A percentile compares a stretch with the other conserved stretches of the same genome.
phyloP scores from a whole-genome alignment of 2,113 vertebrate species.

The Anser brachyrhynchus region DNA sequence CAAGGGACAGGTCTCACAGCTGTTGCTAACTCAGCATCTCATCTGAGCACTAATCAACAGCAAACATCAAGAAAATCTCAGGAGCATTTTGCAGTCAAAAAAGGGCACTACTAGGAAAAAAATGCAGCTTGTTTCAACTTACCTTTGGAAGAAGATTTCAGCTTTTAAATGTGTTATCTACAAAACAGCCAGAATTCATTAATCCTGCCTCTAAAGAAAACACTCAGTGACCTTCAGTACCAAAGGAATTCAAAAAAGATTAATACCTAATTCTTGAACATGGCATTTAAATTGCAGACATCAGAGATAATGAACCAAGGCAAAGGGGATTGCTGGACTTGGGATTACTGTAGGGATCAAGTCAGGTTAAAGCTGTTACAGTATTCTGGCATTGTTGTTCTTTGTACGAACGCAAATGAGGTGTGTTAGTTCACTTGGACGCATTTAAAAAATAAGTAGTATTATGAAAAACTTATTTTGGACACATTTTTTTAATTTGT shows the following conservation, averaged over 20 bases:
- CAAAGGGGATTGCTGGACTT: conserved; percentile 72
- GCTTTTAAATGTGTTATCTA: not conserved
- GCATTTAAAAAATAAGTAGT: not conserved
- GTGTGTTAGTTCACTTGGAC: not conserved
- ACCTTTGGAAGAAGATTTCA: not conserved
- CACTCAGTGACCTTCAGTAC: conserved; percentile 35
- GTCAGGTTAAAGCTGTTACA: conserved; percentile 62
- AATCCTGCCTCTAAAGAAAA: not conserved
- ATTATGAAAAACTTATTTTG: not conserved
- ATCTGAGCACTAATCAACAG: not conserved
- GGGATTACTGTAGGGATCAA: conserved; percentile 71
- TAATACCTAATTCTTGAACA: conserved; percentile 53
- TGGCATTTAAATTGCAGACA: conserved; percentile 61
- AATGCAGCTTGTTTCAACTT: not conserved
- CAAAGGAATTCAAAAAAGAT: conserved; percentile 44
- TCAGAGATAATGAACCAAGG: conserved; percentile 70
- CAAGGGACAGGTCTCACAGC: not conserved
- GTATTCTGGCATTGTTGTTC: not conserved
- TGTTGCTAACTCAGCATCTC: not conserved
- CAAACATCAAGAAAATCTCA: not conserved
- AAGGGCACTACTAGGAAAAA: not conserved
- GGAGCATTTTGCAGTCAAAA: not conserved
- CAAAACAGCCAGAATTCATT: not conserved
- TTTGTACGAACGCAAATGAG: not conserved
- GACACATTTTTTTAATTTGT: not conserved